Base-by-base conservation (phyloP, 2,888 invertebrate genomes). In the Tricholauxania praeusta region DNA sequence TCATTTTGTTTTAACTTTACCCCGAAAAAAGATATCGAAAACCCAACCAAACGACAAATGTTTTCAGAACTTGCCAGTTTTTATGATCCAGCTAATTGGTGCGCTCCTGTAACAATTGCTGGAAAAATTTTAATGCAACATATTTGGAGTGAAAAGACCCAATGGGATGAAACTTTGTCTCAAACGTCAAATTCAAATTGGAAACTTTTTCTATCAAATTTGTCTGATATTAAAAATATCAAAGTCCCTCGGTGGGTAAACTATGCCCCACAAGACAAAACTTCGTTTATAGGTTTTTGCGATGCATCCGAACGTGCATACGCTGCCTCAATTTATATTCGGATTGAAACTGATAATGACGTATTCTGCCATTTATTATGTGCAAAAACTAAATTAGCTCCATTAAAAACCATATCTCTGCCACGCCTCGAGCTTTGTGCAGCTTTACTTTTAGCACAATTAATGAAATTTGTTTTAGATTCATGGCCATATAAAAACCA, bases 261-360 rank as follows among this genome's bases (percentile, higher is more conserved):
- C 10, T 74, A 53, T 60, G 52, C n/a, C 5, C 49, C 51, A 53
- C 28, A 15, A 4, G 51, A 32, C 49, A 19, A 47, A 17, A 17
- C 74, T 2, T 32, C 72, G 64, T 19, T 67, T 53, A 57, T 47
- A 14, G 57, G 14, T 4, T 62, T 76, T 53, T 68, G 71, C 15
- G 74, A 74, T 53, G 69, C 76, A 10, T 74, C 74, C 14, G 68
- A 72, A 65, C 48, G 55, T 47, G 73, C 72, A 15, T 76, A 71
- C 48, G 48, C 67, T 8, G 55, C 51, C 7, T 10, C 14, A 65
- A 60, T 19, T 39, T 69, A 72, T 52, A 15, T 75, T 8, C 60
- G 65, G 17, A 49, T 75, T n/a, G 60, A 74, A 12, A 17, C 28
- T n/a, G 47, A 22, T n/a, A 48, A n/a, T 12, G 17, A 28, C 0